Conservation (phyloP, 2,797 vertebrate genomes). For the Notoglanidium macrostoma region DNA sequence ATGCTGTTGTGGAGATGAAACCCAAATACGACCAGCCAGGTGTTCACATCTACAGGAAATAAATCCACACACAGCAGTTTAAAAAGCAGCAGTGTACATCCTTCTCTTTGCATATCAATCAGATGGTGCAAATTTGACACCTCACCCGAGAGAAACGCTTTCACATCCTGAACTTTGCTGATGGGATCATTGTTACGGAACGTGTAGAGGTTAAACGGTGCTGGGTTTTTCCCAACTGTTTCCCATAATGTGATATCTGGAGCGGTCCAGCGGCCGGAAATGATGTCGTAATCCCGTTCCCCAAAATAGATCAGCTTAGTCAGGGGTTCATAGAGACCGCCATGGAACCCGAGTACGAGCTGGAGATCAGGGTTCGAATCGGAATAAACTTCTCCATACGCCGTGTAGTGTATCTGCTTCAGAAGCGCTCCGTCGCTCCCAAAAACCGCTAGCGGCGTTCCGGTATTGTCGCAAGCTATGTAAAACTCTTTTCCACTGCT, state of each 20-base stretch:
- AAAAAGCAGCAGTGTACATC: not conserved
- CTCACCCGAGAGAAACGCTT: slow-evolving; percentile 96
- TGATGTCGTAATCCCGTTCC: slow-evolving; percentile 93
- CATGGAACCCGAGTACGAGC: slow-evolving; percentile 94
- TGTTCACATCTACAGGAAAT: slow-evolving; percentile 89
- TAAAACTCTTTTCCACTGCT: slow-evolving; percentile 98
- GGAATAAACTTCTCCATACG: slow-evolving; percentile 95
- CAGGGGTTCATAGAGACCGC: slow-evolving; percentile 92
- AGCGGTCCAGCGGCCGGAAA: slow-evolving; percentile 94
- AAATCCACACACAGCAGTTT: not conserved
- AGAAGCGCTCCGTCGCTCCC: slow-evolving; percentile 95
- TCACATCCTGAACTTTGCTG: slow-evolving; percentile 94
- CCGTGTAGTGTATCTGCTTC: slow-evolving; percentile 98
- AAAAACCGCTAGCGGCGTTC: slow-evolving; percentile 93
- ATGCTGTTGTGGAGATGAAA: slow-evolving; percentile 99
- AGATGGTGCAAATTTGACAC: not conserved
- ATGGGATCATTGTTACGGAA: slow-evolving; percentile 98
- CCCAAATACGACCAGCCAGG: slow-evolving; percentile 98
- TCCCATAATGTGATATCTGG: slow-evolving; percentile 93
- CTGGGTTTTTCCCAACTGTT: slow-evolving; percentile 86
- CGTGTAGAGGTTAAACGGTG: slow-evolving; percentile 97
- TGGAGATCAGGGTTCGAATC: slow-evolving; percentile 98
- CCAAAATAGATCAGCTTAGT: slow-evolving; percentile 97
- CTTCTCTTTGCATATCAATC: not conserved
- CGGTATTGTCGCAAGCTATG: slow-evolving; percentile 95